phyloP scores from a whole-genome alignment of 92 coral and sea anemone species.

The Porites rus region DNA sequence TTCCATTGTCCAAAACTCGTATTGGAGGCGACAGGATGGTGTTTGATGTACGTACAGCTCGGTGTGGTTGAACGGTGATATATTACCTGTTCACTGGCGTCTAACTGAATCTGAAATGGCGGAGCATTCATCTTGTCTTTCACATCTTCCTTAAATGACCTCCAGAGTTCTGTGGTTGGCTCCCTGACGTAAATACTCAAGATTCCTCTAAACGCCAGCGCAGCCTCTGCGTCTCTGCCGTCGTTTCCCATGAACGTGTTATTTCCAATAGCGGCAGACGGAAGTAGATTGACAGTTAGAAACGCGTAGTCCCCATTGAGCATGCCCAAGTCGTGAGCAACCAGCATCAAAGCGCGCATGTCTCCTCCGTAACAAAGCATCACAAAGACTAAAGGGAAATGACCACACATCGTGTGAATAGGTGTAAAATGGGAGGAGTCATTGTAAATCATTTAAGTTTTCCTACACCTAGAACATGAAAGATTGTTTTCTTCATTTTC shows the following conservation, averaged over 20 bases:
- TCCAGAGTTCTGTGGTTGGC: constrained; percentile 86
- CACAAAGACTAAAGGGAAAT: constrained; percentile 60
- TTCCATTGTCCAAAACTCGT: too few species aligned
- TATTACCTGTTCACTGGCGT: constrained; percentile 65
- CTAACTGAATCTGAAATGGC: constrained; percentile 73
- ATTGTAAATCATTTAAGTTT: not conserved
- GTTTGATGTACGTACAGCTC: not conserved
- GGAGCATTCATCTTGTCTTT: constrained; percentile 69
- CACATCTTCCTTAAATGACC: constrained; percentile 73
- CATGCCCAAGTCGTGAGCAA: constrained; percentile 85
- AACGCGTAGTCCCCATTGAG: constrained; percentile 91
- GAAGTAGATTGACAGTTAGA: constrained; percentile 80
- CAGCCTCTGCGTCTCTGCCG: constrained; percentile 84
- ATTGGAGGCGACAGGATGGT: too few species aligned
- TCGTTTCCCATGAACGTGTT: constrained; percentile 92
- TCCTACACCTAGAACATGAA: not conserved
- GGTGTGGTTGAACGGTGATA: too few species aligned
- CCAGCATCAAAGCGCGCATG: constrained; percentile 87
- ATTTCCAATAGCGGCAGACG: constrained; percentile 88
- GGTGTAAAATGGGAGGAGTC: not conserved
- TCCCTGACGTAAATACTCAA: constrained; percentile 86
- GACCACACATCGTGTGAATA: not conserved
- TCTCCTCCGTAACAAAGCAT: constrained; percentile 88
- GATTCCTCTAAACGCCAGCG: constrained; percentile 84
- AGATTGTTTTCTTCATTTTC: too few species aligned